Evolutionary conservation across 2,888 invertebrate genomes (phyloP), one percentile per base, ranked within the genome.

Genomic region (Lissonota sp.): DNA sequence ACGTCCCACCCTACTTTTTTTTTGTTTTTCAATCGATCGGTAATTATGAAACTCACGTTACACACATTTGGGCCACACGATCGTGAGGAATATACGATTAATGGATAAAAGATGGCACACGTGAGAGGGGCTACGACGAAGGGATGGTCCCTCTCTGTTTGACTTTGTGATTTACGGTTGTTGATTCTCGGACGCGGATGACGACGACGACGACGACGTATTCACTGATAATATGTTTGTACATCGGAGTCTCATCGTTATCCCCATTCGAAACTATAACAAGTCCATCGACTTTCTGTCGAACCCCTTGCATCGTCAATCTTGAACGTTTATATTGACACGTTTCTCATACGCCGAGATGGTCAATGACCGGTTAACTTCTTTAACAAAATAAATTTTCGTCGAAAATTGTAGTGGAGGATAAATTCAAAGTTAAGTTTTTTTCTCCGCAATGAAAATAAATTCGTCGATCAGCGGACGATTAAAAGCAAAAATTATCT

Each of bases 161-260:
- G 86, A 79, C 70, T 80, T 63, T 76, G 39, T 71, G 66, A 71
- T 80, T 81, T 72, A 84, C 79, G 83, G 79, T 82, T 82, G 76
- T 70, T 74, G 81, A 77, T 70, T 79, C 63, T 16, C 26, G 71
- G 60, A 60, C 73, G 26, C 26, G 26, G 26, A 26, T 26, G 26
- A 26, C 26, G 26, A 26, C 26, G 26, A 26, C 26, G 26, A 60
- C 73, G 80, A 72, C 80, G 78, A 78, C 77, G 84, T 26, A 66
- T 77, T 69, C 67, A 57, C 62, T 62, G 78, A 66, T 88, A 87
- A 88, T 86, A 80, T 84, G 88, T 89, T 89, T 88, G 87, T 84
- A 81, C 84, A 73, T 60, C 26, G 5, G 57, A 85, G 85, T 84
- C 80, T 85, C 87, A 84, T 88, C 86, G 84, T 84, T 83, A 70